A percentile compares a stretch with the other conserved stretches of the same genome.
Evolutionary conservation across 2,888 invertebrate species (phyloP).

Genomic region (Arge pagana): DNA sequence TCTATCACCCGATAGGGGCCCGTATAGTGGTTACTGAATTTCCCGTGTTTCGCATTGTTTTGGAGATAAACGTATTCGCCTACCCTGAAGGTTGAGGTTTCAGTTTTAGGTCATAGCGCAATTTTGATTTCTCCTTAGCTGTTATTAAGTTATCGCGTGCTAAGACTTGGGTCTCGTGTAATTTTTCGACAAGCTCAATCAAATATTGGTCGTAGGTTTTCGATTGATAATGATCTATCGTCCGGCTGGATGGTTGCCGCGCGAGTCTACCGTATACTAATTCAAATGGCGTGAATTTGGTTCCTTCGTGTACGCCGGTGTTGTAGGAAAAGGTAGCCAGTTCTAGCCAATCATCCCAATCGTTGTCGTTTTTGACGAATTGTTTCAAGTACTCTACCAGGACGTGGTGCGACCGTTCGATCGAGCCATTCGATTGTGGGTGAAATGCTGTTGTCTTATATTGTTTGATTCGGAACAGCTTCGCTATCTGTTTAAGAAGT

Average conservation of each 20-base stretch:
- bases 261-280: constrained; percentile 17
- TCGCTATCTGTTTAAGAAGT: constrained; percentile 18
- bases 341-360: constrained; percentile 26
- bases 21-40: no score
- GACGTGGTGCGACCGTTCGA: constrained; percentile 10
- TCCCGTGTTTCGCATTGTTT: no score
- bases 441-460: constrained; percentile 10
- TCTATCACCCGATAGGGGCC: no score
- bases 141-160: no score
- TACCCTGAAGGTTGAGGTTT: no score
- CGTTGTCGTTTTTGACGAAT: not conserved
- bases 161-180: no score
- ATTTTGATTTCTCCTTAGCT: no score
- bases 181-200: no score
- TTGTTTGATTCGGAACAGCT: constrained; percentile 21
- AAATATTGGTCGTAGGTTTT: no score
- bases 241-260: not conserved
- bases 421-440: constrained; percentile 24
- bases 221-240: no score
- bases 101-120: no score
- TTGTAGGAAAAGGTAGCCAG: constrained; percentile 25
- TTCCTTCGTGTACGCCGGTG: constrained; percentile 13
- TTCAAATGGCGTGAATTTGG: not conserved
- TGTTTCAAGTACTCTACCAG: not conserved
- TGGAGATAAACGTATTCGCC: no score